A percentile compares a stretch with the other conserved stretches of the same genome.
phyloP scores from a whole-genome alignment of 2,113 vertebrate species.

The Bucco capensis region DNA sequence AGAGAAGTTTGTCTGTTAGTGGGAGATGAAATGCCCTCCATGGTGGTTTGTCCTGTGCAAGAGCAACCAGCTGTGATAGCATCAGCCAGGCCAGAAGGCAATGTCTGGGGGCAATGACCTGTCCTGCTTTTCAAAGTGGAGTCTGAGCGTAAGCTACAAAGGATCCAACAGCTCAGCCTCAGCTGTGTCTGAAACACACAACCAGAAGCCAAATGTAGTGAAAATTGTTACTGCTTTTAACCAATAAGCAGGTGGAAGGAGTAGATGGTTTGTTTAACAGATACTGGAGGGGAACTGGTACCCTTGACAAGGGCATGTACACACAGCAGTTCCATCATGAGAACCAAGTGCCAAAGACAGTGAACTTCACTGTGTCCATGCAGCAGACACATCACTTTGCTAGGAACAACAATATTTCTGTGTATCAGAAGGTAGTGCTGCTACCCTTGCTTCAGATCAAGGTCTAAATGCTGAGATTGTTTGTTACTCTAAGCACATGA shows the following conservation, averaged over 20 bases:
- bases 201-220: background rate
- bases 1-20: background rate
- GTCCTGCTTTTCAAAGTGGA: background rate
- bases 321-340: background rate
- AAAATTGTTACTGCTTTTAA: background rate
- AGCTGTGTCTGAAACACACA: background rate
- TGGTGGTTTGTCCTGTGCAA: background rate
- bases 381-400: background rate
- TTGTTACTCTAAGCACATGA: conserved; percentile 61
- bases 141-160: background rate
- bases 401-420: background rate
- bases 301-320: background rate
- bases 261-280: background rate
- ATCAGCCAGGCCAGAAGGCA: background rate
- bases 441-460: conserved; percentile 21
- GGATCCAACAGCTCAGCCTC: background rate
- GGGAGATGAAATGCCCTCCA: background rate
- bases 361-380: background rate
- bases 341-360: background rate
- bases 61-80: background rate
- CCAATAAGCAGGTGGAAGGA: background rate
- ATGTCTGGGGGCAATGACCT: background rate
- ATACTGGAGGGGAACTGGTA: background rate
- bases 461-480: conserved; percentile 27
- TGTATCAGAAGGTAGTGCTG: background rate